Percentiles rank a stretch among this genome's conserved stretches.
phyloP scores from a whole-genome alignment of 2,113 vertebrate genomes.

The Lonchura striata region DNA sequence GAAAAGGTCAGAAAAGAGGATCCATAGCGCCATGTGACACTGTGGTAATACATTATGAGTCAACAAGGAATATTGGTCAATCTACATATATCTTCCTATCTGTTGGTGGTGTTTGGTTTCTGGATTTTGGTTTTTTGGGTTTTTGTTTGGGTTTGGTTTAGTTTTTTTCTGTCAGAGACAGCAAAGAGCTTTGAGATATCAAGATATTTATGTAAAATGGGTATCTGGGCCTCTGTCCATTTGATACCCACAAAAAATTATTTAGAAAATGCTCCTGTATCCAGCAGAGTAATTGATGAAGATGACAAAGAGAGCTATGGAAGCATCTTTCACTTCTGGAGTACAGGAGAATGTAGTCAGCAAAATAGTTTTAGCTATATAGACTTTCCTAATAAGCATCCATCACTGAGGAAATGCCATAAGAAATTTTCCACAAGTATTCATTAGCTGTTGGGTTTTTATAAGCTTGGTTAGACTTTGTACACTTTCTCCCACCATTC shows the following conservation, averaged over 20 bases:
- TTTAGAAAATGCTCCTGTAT: not conserved
- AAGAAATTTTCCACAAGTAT: conserved; percentile 34
- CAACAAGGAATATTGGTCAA: not conserved
- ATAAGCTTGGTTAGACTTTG: conserved; percentile 18
- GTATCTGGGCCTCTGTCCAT: not conserved
- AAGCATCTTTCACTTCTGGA: not conserved
- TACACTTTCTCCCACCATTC: not conserved
- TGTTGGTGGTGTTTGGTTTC: not conserved
- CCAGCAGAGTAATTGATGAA: not conserved
- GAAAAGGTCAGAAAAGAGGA: not conserved
- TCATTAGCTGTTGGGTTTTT: conserved; percentile 21
- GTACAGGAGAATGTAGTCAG: not conserved
- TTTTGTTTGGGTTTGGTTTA: not conserved
- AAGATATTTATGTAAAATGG: not conserved
- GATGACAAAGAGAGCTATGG: not conserved
- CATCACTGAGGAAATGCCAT: not conserved
- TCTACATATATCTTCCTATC: not conserved
- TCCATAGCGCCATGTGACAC: not conserved
- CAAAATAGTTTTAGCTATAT: not conserved
- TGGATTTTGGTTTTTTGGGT: too few species aligned
- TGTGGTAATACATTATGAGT: not conserved
- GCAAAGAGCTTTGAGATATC: not conserved
- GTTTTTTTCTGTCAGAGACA: not conserved
- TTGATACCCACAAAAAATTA: not conserved
- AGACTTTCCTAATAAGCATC: not conserved